Base-by-base conservation (phyloP, 2,113 vertebrate genomes). In the Cettia cetti region DNA sequence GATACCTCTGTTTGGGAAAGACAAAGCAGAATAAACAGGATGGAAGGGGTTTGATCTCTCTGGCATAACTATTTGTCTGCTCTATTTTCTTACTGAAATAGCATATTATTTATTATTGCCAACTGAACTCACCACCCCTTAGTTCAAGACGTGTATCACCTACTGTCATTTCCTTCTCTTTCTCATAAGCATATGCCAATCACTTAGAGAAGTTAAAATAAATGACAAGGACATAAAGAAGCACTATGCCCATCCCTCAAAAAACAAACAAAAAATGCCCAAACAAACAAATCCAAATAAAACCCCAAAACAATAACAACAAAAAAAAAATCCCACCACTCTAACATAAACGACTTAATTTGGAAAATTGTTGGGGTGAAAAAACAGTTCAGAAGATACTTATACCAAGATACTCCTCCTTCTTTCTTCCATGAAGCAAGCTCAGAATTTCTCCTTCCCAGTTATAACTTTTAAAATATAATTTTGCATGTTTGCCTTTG, bases 11-110 rank as follows among this genome's bases (percentile, higher is more conserved):
- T 18, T 69, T 3, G 13, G 79, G 63, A 81, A 76, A 88, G 56
- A 57, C 68, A 93, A 92, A 94, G 63, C 21, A 74, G 50, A 94
- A 65, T 19, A 91, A 76, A 50, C 33, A 40, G 27, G 35, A 81
- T n/a, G 65, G 69, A 75, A 44, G 15, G 35, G 18, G 22, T 83
- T 84, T 89, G 47, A 93, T 77, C 39, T 71, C 54, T 70, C 54
- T 66, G 35, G 59, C 19, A 89, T 49, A 68, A 59, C 82, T 68
- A 47, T 70, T 82, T 65, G 8, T 45, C 64, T 89, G 50, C 47
- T 59, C 22, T 91, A 31, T 89, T 68, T 88, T 64, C 66, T 63
- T 90, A 63, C 42, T 74, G 68, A 82, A 80, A 82, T n/a, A 70
- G 37, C 15, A n/a, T 28, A 33, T 45, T 85, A 72, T 54, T 90